Evolutionary conservation across 64 coral and sea anemone genomes (phyloP), one percentile per base, ranked within the genome.

Genomic region (Montipora cactus): DNA sequence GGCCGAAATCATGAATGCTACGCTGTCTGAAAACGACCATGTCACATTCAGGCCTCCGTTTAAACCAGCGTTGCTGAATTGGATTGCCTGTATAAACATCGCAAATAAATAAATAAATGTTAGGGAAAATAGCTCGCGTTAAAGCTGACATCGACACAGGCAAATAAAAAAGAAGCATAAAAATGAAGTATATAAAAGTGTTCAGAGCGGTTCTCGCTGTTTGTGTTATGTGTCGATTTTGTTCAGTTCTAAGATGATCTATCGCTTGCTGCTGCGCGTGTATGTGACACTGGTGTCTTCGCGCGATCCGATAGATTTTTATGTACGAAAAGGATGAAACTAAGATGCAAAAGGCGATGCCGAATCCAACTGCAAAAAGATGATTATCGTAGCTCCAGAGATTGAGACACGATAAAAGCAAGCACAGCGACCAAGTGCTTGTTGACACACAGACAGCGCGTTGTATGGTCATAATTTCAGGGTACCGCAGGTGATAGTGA

Each of bases 401-500:
- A 53, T 21, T 23, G 20, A 61, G 52, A 5, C 51, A 20, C 5
- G 49, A 62, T 12, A 55, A 62, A 19, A 81, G 5, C 19, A 81
- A 59, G 11, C 8, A 28, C 4, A 62, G 6, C 8, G 23, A 44
- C 79, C 79, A 81, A 58, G 15, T 53, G 8, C 19, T 22, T 21
- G 8, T 49, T 44, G 50, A 57, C 44, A 53, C 22, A 81, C 44
- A 81, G 6, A 44, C 0, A 2, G 21, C 55, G 57, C 79, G 79
- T 5, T 2, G 2, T 28, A 8, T 14, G 12, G 79, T 81, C 22
- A 81, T 22, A 1, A 81, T 37, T 22, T 3, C 11, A 5, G 79
- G 50, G 53, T 81, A 81, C 11, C 79, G 79, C 79, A 61, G 59
- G 79, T 81, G 79, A 81, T 61, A 81, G 0, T 81, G 53, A 21